Evolutionary conservation across 2,888 invertebrate genomes (phyloP).

Genomic region (Xanthia icteritia): DNA sequence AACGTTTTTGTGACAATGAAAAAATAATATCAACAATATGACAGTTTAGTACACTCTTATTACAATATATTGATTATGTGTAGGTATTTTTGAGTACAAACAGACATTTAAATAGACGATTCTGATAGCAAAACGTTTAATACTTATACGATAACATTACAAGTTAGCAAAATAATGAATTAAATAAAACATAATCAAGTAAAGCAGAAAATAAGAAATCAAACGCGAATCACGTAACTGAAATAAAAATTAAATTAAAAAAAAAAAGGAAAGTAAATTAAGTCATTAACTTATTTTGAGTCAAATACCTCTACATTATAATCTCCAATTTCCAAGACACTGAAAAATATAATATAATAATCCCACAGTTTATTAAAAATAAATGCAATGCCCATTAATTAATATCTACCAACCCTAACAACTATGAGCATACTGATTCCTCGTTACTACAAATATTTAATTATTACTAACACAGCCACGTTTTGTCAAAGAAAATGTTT

Average conservation of each 20-base stretch:
- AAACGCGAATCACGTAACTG: neutral
- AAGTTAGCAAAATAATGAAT: neutral
- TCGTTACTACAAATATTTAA: conserved; percentile 59
- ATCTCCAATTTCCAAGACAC: neutral
- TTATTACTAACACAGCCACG: conserved; percentile 81
- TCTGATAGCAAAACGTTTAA: neutral
- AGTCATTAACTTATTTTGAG: neutral
- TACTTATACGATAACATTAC: neutral
- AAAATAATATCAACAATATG: neutral
- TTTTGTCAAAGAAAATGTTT: conserved; percentile 64
- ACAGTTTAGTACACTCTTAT: conserved; percentile 18
- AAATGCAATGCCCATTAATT: conserved; percentile 1
- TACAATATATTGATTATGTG: conserved; percentile 34
- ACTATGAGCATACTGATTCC: conserved; percentile 31
- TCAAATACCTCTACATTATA: neutral
- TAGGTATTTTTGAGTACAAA: conserved; percentile 21
- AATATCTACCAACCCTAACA: conserved; percentile 27
- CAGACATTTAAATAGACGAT: conserved; percentile 3
- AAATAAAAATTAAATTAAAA: neutral
- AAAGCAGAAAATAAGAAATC: neutral
- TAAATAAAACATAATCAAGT: neutral
- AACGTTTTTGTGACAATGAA: neutral
- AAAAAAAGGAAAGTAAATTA: neutral
- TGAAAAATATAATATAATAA: conserved; percentile 3
- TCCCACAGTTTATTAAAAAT: neutral